Percentiles rank a stretch among this genome's conserved stretches.
Conservation (phyloP, 53 echinoderm and acorn worm genomes). For the Hippasteria phrygiana region DNA sequence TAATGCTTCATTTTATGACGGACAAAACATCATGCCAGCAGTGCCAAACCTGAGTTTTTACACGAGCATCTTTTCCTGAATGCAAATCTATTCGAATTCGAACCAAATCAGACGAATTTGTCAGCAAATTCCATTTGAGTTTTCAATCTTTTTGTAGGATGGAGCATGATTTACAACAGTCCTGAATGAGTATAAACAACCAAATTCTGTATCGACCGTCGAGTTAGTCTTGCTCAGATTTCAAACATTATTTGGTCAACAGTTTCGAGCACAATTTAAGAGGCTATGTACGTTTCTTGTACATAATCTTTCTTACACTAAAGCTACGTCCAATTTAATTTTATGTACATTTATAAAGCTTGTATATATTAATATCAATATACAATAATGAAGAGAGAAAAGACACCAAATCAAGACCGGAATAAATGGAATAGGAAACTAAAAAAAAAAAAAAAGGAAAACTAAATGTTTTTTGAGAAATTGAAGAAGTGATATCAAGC, state of each 20-base stretch:
- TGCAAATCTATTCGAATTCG: too few relatives aligned
- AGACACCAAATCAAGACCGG: not conserved
- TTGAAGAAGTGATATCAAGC: not conserved
- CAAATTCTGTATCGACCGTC: too few relatives aligned
- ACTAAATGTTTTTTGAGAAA: not conserved
- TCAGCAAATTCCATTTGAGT: too few relatives aligned
- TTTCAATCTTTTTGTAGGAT: too few relatives aligned
- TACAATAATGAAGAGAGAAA: not conserved
- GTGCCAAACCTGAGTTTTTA: too few relatives aligned
- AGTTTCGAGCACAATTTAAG: not conserved
- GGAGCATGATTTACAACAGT: too few relatives aligned
- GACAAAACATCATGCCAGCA: too few relatives aligned
- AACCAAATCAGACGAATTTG: too few relatives aligned
- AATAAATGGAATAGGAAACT: not conserved
- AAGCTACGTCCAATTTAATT: slow-evolving; percentile 9
- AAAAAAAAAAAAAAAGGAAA: not conserved
- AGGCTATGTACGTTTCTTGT: not conserved
- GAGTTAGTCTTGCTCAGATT: not conserved
- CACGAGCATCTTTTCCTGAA: too few relatives aligned
- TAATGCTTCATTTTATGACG: too few relatives aligned
- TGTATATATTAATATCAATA: slow-evolving; percentile 35
- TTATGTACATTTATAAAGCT: slow-evolving; percentile 46
- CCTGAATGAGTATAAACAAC: too few relatives aligned
- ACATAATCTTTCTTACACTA: not conserved
- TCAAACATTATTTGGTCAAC: not conserved